Conservation (phyloP, 2,113 vertebrate genomes). For the Xenus cinereus region DNA sequence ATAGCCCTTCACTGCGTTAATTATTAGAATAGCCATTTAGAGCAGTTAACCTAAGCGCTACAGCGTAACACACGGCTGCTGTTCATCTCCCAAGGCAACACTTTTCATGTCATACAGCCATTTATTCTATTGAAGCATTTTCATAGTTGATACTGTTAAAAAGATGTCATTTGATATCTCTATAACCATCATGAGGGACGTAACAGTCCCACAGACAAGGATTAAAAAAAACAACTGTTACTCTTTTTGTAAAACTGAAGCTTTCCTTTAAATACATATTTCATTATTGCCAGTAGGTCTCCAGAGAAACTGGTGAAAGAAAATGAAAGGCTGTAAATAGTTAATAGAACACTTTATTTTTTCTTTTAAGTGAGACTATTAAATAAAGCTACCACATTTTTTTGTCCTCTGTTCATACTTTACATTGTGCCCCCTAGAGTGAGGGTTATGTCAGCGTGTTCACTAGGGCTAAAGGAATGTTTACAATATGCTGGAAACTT, state of each 20-base stretch:
- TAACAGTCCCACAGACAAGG: background rate
- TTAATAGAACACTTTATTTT: constrained; percentile 51
- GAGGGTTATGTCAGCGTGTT: constrained; percentile 57
- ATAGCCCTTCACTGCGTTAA: background rate
- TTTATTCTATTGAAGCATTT: background rate
- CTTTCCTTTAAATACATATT: constrained; percentile 25
- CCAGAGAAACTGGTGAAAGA: background rate
- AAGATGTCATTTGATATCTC: background rate
- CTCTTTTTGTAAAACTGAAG: background rate
- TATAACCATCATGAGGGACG: background rate
- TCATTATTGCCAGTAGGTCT: constrained; percentile 48
- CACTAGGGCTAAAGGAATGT: constrained; percentile 67
- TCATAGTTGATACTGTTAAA: background rate
- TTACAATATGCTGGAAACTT: constrained; percentile 72
- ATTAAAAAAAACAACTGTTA: background rate
- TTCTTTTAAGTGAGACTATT: constrained; percentile 56
- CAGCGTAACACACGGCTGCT: background rate
- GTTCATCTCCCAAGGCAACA: background rate
- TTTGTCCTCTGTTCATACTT: constrained; percentile 46
- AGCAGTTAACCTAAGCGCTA: background rate
- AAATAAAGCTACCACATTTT: constrained; percentile 54
- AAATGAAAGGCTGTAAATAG: constrained; percentile 58
- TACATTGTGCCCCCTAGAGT: constrained; percentile 44
- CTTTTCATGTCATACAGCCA: background rate
- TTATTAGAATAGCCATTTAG: background rate